Evolutionary conservation across 2,797 vertebrate genomes (phyloP), one percentile per base, ranked within the genome.

Genomic region (Choloepus didactylus): DNA sequence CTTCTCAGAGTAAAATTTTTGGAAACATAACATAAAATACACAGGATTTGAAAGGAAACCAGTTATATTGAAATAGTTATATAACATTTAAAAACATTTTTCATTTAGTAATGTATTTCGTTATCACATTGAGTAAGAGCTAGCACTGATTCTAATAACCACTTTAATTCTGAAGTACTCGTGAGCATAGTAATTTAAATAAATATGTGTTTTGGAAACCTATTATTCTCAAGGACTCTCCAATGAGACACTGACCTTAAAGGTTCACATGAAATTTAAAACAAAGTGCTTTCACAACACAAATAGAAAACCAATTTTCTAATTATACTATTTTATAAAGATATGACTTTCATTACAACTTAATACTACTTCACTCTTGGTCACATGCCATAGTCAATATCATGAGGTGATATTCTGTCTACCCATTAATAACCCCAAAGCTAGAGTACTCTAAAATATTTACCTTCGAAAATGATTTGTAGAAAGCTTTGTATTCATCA

Each of bases 391-490:
- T 44, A 54, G 38, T 64, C 11, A 85, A 54, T 18, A 76, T 19
- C 80, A 35, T 0, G 35, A 9, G 15, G 35, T 56, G 11, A 27
- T 21, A n/a, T 18, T 73, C 35, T 62, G 1, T 92, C 9, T 60
- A 64, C n/a, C 69, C 35, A 75, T 11, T 56, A 76, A 46, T 76
- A 76, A 84, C 35, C 6, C 54, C 29, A 23, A 89, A 54, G 29
- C 12, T 14, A 84, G 18, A 56, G 14, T 88, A 87, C 46, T 84
- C 49, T 84, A 67, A 79, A 81, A 15, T 79, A 89, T 14, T 96
- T 98, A 99, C 99, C 99, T 99, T 99, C 70, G 99, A 99, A 98
- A 99, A 99, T 29, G 99, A 99, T 98, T 99, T 99, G 98, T 99
- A 99, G 98, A 99, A 99, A 75, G 99, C 99, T 93, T 98, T 99